phyloP scores from a whole-genome alignment of 2,888 invertebrate species.

The Eristalis arbustorum region DNA sequence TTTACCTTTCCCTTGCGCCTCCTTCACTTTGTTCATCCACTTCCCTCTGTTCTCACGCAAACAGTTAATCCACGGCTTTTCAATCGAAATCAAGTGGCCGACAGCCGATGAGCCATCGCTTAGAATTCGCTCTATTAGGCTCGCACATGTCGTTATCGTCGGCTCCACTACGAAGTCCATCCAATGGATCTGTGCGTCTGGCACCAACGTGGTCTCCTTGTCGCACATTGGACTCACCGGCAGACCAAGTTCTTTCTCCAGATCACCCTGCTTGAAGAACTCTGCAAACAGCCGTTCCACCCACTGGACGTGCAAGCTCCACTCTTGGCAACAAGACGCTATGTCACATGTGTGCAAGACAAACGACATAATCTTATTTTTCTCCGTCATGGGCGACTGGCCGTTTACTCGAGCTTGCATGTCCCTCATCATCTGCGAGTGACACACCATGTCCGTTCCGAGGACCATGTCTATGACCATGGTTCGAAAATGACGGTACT shows the following conservation, averaged over 20 bases:
- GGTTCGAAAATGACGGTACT: slow-evolving; percentile 93
- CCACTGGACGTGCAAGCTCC: slow-evolving; percentile 87
- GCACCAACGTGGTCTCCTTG: slow-evolving; percentile 95
- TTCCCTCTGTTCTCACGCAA: slow-evolving; percentile 89
- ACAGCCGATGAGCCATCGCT: slow-evolving; percentile 32
- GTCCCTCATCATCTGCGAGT: slow-evolving; percentile 97
- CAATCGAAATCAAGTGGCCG: background rate
- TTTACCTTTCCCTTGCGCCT: slow-evolving; percentile 87
- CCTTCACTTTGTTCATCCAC: slow-evolving; percentile 83
- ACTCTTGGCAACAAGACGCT: slow-evolving; percentile 93
- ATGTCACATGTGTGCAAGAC: slow-evolving; percentile 97
- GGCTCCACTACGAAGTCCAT: slow-evolving; percentile 98
- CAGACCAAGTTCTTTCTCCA: slow-evolving; percentile 92
- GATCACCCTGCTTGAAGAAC: slow-evolving; percentile 96
- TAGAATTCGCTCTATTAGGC: slow-evolving; percentile 85
- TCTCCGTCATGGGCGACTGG: slow-evolving; percentile 93
- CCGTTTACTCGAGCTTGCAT: slow-evolving; percentile 92
- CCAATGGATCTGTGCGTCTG: slow-evolving; percentile 97
- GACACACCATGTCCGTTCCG: slow-evolving; percentile 98
- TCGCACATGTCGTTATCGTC: slow-evolving; percentile 94
- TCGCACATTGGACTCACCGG: slow-evolving; percentile 97
- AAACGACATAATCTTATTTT: slow-evolving; percentile 93
- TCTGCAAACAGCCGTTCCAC: slow-evolving; percentile 87
- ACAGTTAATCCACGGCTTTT: slow-evolving; percentile 89
- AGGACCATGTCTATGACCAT: slow-evolving; percentile 98